Conservation (phyloP, 1,140 invertebrate species). For the Centruroides vittatus region DNA sequence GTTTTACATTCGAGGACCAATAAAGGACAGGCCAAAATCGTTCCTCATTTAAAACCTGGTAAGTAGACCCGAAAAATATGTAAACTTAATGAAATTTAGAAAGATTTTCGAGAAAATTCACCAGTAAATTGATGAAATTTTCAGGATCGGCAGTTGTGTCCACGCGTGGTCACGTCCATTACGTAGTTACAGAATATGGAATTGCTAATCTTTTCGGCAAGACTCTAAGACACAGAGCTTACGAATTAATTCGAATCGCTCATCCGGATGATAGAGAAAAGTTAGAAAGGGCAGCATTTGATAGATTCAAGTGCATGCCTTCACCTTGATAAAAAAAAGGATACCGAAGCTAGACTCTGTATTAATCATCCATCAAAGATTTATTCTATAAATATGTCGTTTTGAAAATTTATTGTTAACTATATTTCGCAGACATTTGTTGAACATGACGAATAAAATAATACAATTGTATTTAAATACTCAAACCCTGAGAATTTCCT, state of each 20-base stretch:
- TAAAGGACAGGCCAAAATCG: constrained; percentile 76
- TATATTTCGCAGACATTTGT: too few species aligned
- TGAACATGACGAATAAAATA: too few species aligned
- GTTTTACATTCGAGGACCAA: constrained; percentile 72
- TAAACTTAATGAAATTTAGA: too few species aligned
- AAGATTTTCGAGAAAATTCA: too few species aligned
- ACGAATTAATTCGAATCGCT: constrained; percentile 74
- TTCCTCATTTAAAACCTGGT: constrained; percentile 65
- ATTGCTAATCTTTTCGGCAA: constrained; percentile 83
- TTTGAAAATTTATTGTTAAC: too few species aligned
- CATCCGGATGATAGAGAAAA: constrained; percentile 73
- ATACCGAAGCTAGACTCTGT: too few species aligned
- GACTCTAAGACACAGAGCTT: constrained; percentile 66
- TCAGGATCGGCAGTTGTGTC: constrained; percentile 88
- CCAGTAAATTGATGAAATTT: neutral
- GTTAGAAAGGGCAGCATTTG: constrained; percentile 74
- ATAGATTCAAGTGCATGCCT: constrained; percentile 75
- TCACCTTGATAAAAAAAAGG: constrained; percentile 21
- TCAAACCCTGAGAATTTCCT: too few species aligned
- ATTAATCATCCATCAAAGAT: too few species aligned
- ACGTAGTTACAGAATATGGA: constrained; percentile 82
- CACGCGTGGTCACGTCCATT: constrained; percentile 76
- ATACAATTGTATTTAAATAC: too few species aligned
- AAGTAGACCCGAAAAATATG: constrained; percentile 9
- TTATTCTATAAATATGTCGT: too few species aligned